phyloP scores from a whole-genome alignment of 2,113 vertebrate genomes.

The Brienomyrus longianalis region DNA sequence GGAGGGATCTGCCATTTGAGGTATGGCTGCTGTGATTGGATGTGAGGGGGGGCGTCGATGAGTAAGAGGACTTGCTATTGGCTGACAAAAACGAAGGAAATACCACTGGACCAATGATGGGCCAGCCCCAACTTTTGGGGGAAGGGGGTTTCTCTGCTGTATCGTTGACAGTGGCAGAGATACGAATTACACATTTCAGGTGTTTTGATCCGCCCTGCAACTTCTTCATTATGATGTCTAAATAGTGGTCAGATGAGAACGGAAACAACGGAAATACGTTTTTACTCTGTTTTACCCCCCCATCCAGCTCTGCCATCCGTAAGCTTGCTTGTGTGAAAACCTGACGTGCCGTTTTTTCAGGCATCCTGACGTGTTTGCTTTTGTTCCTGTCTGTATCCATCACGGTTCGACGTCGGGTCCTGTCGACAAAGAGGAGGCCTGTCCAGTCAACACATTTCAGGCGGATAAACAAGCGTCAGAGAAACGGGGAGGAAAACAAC shows the following conservation, averaged over 20 bases:
- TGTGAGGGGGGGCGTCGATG: not conserved
- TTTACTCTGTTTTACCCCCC: not conserved
- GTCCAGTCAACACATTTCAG: not conserved
- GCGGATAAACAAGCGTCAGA: not conserved
- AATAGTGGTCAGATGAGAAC: slow-evolving; percentile 15
- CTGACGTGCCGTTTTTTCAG: not conserved
- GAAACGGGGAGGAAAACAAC: not conserved
- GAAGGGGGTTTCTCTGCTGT: not conserved
- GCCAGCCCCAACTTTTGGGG: not conserved
- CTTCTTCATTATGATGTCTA: slow-evolving; percentile 18
- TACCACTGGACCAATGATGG: not conserved
- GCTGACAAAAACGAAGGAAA: not conserved
- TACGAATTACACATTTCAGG: not conserved
- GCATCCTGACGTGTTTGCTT: not conserved
- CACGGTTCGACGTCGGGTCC: not conserved
- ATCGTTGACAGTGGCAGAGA: not conserved
- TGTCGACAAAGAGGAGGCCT: not conserved
- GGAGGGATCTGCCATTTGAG: not conserved
- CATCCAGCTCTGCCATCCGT: not conserved
- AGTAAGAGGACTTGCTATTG: not conserved
- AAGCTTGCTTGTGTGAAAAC: not conserved
- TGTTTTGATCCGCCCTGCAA: not conserved
- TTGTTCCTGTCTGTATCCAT: not conserved
- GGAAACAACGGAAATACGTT: slow-evolving; percentile 13
- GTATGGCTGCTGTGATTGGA: not conserved